Evolutionary conservation across 2,888 invertebrate species (phyloP).

Genomic region (Hedya salicella): DNA sequence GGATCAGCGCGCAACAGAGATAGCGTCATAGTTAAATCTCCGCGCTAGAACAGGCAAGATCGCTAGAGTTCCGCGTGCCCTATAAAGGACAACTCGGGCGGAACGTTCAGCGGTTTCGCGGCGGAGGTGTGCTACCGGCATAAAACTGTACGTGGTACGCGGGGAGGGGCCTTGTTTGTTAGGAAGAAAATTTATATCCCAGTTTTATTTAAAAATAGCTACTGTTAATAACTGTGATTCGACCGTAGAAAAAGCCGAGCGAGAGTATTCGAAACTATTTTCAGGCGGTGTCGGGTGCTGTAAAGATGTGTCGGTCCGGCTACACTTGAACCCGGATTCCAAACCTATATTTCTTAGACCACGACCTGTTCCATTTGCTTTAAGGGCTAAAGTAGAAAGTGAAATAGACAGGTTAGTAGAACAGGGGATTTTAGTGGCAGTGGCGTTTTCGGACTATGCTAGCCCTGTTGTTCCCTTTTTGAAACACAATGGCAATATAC

Average conservation of each 20-base stretch:
- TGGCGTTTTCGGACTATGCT: conserved; percentile 34
- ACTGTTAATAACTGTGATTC: neutral
- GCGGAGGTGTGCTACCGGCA: too few species aligned
- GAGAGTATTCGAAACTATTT: conserved; percentile 17
- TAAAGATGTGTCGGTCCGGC: conserved; percentile 22
- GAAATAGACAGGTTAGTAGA: conserved; percentile 2
- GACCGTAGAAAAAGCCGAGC: neutral
- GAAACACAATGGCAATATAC: conserved; percentile 9
- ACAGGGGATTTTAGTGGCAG: conserved; percentile 7
- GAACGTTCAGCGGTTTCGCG: too few species aligned
- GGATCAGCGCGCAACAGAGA: too few species aligned
- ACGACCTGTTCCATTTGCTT: conserved; percentile 7
- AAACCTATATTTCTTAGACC: conserved; percentile 9
- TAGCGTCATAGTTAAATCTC: too few species aligned
- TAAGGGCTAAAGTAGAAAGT: conserved; percentile 3
- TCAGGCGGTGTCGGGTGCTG: conserved; percentile 20
- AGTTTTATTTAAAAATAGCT: conserved; percentile 20
- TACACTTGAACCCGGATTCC: conserved; percentile 26
- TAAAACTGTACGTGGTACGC: conserved; percentile 3
- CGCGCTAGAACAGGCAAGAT: too few species aligned
- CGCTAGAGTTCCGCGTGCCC: too few species aligned
- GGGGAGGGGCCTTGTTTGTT: conserved; percentile 16
- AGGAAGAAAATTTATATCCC: conserved; percentile 32
- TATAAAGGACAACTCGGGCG: too few species aligned
- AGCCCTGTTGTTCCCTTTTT: conserved; percentile 38